phyloP scores from a whole-genome alignment of 1,140 invertebrate species.

The Melitaea cinxia region DNA sequence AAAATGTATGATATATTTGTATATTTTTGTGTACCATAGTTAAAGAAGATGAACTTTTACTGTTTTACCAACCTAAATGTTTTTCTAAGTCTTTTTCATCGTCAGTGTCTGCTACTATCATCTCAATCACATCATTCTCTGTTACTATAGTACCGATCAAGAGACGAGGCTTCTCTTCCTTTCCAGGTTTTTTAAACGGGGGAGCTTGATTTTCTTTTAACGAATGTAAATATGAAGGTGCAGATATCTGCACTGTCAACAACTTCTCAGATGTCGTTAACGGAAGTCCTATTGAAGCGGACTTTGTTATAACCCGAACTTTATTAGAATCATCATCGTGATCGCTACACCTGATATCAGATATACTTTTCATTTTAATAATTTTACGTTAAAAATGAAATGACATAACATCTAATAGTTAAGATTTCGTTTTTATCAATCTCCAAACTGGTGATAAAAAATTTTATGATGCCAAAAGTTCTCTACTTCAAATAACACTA shows the following conservation, averaged over 20 bases:
- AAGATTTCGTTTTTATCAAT: no score
- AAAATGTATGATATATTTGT: no score
- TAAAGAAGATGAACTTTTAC: no score
- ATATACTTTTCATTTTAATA: conserved; percentile 16
- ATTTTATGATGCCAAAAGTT: no score
- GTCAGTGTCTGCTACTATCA: conserved; percentile 53
- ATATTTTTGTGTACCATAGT: no score
- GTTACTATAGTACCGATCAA: conserved; percentile 53
- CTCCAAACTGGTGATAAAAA: no score
- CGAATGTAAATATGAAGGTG: conserved; percentile 62
- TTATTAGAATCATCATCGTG: conserved; percentile 1
- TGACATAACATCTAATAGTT: no score
- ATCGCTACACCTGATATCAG: background rate
- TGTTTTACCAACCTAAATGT: conserved; percentile 54
- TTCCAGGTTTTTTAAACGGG: conserved; percentile 53
- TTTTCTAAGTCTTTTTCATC: conserved; percentile 42
- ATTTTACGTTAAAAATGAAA: background rate
- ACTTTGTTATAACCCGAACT: conserved; percentile 34
- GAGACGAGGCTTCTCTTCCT: conserved; percentile 49
- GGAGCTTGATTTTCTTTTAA: conserved; percentile 61
- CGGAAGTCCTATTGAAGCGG: conserved; percentile 40
- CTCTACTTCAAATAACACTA: no score
- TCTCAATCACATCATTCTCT: conserved; percentile 55
- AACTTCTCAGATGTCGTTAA: conserved; percentile 14
- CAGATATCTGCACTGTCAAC: conserved; percentile 58